A percentile compares a stretch with the other conserved stretches of the same genome.
phyloP scores from a whole-genome alignment of 2,113 vertebrate species.

The Nibea coibor region DNA sequence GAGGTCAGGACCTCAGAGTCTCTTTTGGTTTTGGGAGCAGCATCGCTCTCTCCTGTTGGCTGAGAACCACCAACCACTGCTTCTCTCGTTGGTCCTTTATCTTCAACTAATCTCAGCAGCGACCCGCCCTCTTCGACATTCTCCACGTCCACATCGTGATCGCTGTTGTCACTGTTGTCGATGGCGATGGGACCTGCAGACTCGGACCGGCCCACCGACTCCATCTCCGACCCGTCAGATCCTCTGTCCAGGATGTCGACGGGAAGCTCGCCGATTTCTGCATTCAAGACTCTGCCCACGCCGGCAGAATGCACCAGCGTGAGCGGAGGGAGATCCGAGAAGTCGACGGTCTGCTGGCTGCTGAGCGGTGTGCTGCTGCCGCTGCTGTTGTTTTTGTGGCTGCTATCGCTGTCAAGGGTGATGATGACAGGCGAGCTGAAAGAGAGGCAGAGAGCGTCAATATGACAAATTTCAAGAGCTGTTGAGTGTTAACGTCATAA shows the following conservation, averaged over 20 bases:
- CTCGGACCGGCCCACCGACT: background rate
- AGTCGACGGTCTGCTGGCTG: conserved; percentile 68
- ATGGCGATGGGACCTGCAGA: background rate
- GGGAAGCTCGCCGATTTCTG: conserved; percentile 58
- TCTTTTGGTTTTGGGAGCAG: background rate
- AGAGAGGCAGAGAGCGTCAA: background rate
- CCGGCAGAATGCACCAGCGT: conserved; percentile 15
- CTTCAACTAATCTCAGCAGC: rapidly evolving
- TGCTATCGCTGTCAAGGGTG: conserved; percentile 77
- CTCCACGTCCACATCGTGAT: conserved; percentile 56
- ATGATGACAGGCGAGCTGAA: conserved; percentile 72
- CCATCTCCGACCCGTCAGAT: conserved; percentile 26
- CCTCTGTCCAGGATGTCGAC: conserved; percentile 57
- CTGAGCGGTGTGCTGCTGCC: conserved; percentile 62
- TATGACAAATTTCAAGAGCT: no score
- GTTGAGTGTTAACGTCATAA: no score
- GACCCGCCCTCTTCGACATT: background rate
- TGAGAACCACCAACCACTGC: background rate
- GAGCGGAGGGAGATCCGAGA: conserved; percentile 63
- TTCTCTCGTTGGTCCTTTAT: background rate
- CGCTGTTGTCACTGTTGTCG: conserved; percentile 9
- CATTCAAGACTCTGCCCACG: background rate
- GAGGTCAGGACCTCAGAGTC: background rate
- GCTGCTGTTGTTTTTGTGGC: background rate
- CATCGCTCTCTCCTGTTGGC: background rate